phyloP scores from a whole-genome alignment of 2,797 vertebrate species.

The Coendou prehensilis region DNA sequence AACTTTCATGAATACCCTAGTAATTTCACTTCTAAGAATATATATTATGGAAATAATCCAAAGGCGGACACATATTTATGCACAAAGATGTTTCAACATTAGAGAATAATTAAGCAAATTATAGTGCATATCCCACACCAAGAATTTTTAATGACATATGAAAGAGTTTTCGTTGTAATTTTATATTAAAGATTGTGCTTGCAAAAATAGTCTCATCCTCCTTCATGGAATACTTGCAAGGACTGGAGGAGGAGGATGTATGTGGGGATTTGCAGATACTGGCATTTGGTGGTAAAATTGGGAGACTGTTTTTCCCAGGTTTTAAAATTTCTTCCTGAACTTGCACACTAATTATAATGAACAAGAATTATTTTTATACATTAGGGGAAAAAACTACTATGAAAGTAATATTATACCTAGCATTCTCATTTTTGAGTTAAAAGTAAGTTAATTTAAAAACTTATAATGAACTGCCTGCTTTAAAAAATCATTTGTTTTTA shows the following conservation, averaged over 20 bases:
- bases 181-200: constrained; percentile 23
- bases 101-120: constrained; percentile 41
- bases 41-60: background rate
- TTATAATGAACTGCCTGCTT: background rate
- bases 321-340: constrained; percentile 50
- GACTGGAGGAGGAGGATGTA: background rate
- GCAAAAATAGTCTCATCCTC: background rate
- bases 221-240: background rate
- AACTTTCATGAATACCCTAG: background rate
- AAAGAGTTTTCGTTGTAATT: constrained; percentile 28
- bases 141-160: constrained; percentile 52
- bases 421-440: constrained; percentile 26
- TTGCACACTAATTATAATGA: constrained; percentile 60
- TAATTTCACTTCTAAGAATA: constrained; percentile 56
- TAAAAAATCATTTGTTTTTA: background rate
- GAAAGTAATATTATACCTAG: constrained; percentile 6
- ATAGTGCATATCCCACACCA: background rate
- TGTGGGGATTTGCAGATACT: background rate
- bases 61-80: background rate
- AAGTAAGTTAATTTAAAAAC: constrained; percentile 42
- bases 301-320: background rate
- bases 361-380: constrained; percentile 18
- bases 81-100: constrained; percentile 24
- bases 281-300: background rate
- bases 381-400: background rate